Base-by-base conservation (phyloP, 2,888 invertebrate species). In the Malthinus flaveolus region DNA sequence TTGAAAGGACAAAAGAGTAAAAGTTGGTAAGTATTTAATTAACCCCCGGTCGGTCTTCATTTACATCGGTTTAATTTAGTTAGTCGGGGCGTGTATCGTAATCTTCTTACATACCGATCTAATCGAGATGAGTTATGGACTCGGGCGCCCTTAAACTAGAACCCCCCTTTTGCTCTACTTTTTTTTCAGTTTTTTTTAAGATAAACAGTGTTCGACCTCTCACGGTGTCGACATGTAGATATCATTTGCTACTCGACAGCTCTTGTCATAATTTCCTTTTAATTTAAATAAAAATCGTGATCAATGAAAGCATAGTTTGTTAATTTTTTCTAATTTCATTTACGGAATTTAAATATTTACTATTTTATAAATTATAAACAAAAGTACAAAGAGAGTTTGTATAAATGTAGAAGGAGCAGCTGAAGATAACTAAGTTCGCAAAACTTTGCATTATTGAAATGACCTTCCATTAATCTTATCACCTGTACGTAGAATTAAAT, bases 11-110 rank as follows among this genome's bases (percentile, higher is more conserved):
- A 37, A 49, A 49, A 46, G 61, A 45, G 32, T 49, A 37, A 49
- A 23, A 42, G 39, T 23, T 15, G 39, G 15, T 13, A 37, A 12
- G 44, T 48, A 53, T 55, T 50, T 59, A 55, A 59, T 59, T 59
- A 59, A 55, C 54, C 55, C 59, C 49, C 37, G 49, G 58, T 62
- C 51, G 55, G 57, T 65, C 66, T 67, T 71, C 72, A 71, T 73
- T 73, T 73, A 70, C 73, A 71, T 71, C 70, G 69, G 67, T 71
- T 71, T 72, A 71, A 73, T 73, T 73, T 72, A 72, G 73, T 73
- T 72, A 71, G 69, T 64, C 66, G 70, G 68, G 72, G 73, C 71
- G 73, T 72, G 72, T 66, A 68, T 66, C 65, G 68, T 67, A 70
- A 71, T 72, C 71, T 68, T 67, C 61, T 66, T 69, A 70, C 73